These are phyloP conservation scores for Squalus acanthias DNA, from an alignment of 2,797 vertebrate species.

Conservation along the genomic window DNA sequence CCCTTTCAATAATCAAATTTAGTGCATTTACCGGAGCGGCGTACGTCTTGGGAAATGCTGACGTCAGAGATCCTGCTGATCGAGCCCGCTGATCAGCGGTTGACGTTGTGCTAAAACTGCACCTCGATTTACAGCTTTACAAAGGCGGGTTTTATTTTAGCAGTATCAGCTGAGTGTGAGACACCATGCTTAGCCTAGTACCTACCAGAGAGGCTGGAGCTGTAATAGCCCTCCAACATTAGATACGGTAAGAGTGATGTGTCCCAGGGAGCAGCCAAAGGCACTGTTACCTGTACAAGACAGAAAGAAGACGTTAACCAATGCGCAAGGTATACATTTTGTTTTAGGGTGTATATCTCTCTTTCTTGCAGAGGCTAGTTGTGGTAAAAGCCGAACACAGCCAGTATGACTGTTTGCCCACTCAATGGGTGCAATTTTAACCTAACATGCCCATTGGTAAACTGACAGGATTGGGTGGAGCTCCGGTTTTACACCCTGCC, in stretches of 20 bases:
- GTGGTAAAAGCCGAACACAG: neutral
- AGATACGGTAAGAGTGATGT: neutral
- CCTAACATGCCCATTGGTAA: neutral
- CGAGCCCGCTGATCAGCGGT: neutral
- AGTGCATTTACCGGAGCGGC: neutral
- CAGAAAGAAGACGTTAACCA: neutral
- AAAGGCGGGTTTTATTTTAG: neutral
- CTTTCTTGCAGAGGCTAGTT: neutral
- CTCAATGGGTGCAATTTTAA: neutral
- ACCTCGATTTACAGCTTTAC: neutral
- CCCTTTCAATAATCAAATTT: constrained; percentile 15
- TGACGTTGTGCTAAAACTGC: neutral
- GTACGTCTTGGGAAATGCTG: neutral
- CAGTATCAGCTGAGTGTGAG: neutral
- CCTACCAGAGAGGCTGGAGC: neutral
- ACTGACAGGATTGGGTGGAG: neutral
- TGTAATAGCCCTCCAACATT: neutral
- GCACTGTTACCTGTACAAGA: neutral
- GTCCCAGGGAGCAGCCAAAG: neutral
- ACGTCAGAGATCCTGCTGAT: constrained; percentile 23
- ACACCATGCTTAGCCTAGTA: neutral
- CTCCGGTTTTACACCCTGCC: neutral
- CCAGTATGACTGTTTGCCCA: neutral
- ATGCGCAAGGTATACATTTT: neutral
- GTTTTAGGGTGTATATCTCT: neutral